phyloP scores from a whole-genome alignment of 2,888 invertebrate species.

The Rhopalosiphum nymphaeae region DNA sequence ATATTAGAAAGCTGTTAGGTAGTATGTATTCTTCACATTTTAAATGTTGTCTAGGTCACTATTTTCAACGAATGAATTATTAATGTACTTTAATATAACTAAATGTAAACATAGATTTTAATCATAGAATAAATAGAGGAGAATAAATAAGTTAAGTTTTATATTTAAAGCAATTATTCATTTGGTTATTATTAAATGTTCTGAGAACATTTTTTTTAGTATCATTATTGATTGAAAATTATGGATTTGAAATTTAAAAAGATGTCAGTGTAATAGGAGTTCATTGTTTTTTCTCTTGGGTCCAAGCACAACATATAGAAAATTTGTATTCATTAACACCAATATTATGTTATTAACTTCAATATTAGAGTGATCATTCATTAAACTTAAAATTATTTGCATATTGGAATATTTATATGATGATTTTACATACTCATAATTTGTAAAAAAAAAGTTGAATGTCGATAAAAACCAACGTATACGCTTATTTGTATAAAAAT shows the following conservation, averaged over 20 bases:
- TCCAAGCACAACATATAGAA: background rate
- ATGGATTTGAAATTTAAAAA: background rate
- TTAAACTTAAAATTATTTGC: background rate
- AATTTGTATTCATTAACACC: background rate
- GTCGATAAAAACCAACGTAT: background rate
- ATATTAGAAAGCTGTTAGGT: background rate
- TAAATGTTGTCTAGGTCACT: background rate
- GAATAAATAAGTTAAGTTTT: background rate
- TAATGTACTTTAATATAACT: background rate
- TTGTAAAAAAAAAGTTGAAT: background rate
- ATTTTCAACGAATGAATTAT: background rate
- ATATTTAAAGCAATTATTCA: background rate
- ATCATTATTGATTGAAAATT: background rate
- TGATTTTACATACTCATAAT: background rate
- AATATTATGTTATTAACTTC: background rate
- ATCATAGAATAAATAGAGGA: background rate
- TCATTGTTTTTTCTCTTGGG: background rate
- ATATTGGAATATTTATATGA: background rate
- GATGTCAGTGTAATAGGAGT: background rate
- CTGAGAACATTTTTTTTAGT: background rate
- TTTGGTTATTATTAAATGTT: background rate
- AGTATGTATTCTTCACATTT: background rate
- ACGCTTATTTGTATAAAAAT: background rate
- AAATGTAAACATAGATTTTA: background rate
- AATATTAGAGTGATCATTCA: background rate